Percentiles rank a stretch among this genome's conserved stretches.
Evolutionary conservation across 2,113 vertebrate species (phyloP).

Genomic region (Cathartes aura): DNA sequence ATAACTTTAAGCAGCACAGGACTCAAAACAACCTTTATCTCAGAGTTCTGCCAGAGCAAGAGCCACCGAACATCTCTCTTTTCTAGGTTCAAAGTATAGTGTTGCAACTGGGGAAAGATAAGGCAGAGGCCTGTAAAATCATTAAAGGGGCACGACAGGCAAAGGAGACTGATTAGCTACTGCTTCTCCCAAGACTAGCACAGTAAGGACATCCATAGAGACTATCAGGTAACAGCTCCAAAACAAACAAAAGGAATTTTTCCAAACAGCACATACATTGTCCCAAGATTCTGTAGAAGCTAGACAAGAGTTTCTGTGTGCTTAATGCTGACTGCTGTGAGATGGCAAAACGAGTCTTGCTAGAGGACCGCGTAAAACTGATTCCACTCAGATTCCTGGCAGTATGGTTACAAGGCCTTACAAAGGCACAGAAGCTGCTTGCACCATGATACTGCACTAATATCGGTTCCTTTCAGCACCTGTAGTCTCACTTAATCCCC

Average conservation of each 20-base stretch:
- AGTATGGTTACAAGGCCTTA: accelerated
- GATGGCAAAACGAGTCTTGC: neutral
- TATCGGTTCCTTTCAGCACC: accelerated
- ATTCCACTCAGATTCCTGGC: accelerated
- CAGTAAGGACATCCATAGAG: accelerated
- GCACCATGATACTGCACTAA: accelerated
- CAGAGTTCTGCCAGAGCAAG: neutral
- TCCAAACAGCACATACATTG: accelerated
- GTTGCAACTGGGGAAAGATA: neutral
- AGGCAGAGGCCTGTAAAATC: neutral
- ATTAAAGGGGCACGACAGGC: too few relatives aligned
- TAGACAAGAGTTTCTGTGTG: neutral
- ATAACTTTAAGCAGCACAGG: accelerated
- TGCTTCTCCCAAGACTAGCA: neutral
- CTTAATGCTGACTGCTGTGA: neutral
- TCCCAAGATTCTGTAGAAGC: neutral
- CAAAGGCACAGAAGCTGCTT: neutral
- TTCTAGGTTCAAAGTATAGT: accelerated
- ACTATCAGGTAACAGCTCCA: neutral
- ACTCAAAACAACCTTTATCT: neutral
- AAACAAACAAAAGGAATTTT: neutral
- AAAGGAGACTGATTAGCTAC: neutral
- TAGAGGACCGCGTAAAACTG: accelerated
- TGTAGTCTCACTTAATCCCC: neutral
- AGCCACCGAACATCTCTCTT: neutral